Base-by-base conservation (phyloP, 2,888 invertebrate genomes). In the Netelia virgata region DNA sequence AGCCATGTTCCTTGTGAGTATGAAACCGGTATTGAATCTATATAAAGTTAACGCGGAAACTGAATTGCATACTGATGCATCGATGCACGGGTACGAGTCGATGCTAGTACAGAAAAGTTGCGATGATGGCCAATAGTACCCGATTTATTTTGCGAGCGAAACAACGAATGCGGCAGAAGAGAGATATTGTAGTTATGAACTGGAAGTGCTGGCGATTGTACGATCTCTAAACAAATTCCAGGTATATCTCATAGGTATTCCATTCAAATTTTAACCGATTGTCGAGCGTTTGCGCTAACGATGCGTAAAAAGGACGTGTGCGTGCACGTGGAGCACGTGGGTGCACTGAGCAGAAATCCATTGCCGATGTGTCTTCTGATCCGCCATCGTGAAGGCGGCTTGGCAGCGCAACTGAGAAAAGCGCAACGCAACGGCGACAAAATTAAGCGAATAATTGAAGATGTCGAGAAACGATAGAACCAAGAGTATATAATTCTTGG, bases 311-410 rank as follows among this genome's bases (percentile, higher is more conserved):
- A 36, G 50, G 73, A 83, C 11, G 16, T 82, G n/a, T 82, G 77
- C 36, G 61, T 77, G 53, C 41, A n/a, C 10, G 74, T 81, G 1
- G 43, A 61, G 73, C 88, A 88, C 61, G 86, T 87, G 6, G 88
- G 88, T 55, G 87, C 87, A 2, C 66, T 88, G 41, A 89, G 88
- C 53, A 61, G 88, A 59, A 82, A 86, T 16, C 88, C 89, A 16
- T 66, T 86, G 11, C 84, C 83, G 20, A 53, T 74, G 18, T 69
- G 78, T 41, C 69, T 79, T 1, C 11, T 79, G 43, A 55, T 82
- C n/a, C 57, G 57, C 53, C 70, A 82, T 47, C 36, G 41, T 10
- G 84, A 84, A 16, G 76, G 84, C 8, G 77, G 84, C 11, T 11
- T 86, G n/a, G 59, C 69, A 0, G 79, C 82, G 20, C 72, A 73